Evolutionary conservation across 2,797 vertebrate species (phyloP).

Genomic region (Rhinoraja longicauda): DNA sequence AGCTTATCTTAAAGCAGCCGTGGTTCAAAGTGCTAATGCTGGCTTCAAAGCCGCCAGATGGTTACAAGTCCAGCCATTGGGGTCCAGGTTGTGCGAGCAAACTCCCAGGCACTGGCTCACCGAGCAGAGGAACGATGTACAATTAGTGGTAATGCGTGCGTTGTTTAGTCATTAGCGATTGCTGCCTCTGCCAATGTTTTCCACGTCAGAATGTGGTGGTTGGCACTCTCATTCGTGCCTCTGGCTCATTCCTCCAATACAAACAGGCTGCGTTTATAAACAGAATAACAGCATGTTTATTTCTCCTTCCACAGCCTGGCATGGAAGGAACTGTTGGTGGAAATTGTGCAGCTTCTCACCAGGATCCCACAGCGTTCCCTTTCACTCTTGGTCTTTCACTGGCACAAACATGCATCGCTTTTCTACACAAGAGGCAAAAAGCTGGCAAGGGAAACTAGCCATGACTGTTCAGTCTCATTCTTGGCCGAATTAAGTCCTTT

Average conservation of each 20-base stretch:
- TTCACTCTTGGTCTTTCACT: not conserved
- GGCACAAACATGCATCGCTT: constrained; percentile 4
- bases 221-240: constrained; percentile 12
- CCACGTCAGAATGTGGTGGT: constrained; percentile 18
- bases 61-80: constrained; percentile 45
- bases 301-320: constrained; percentile 24
- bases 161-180: constrained; percentile 57
- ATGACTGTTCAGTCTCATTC: not conserved
- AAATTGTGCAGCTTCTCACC: constrained; percentile 31
- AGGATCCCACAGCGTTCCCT: not conserved
- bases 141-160: constrained; percentile 40
- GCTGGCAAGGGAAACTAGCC: not conserved
- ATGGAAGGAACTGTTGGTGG: constrained; percentile 29
- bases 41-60: constrained; percentile 48
- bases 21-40: constrained; percentile 49
- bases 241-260: constrained; percentile 31
- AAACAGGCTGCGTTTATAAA: constrained; percentile 25
- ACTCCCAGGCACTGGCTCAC: constrained; percentile 48
- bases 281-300: constrained; percentile 32
- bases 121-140: constrained; percentile 41
- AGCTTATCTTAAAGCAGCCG: constrained; percentile 52
- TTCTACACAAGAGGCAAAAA: constrained; percentile 13
- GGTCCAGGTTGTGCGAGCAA: constrained; percentile 42
- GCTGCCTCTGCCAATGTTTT: constrained; percentile 45
- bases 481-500: not conserved